Conservation (phyloP, 2,888 invertebrate genomes). For the Ditula angustiorana region DNA sequence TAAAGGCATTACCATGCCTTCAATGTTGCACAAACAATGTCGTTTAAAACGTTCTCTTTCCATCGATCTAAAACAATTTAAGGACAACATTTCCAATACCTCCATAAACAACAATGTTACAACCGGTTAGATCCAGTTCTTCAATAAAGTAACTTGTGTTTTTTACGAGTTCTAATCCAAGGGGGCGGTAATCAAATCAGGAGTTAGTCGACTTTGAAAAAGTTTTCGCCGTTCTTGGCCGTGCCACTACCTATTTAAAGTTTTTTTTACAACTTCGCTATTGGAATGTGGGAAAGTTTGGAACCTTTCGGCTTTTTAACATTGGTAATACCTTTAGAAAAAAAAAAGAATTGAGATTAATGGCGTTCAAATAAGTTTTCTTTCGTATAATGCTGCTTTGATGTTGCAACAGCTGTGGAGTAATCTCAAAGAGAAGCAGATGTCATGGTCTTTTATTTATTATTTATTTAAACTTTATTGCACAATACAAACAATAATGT, state of each 20-base stretch:
- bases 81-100: neutral
- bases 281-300: neutral
- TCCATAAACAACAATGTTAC: neutral
- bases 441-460: too few species aligned
- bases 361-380: too few species aligned
- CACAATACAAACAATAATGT: too few species aligned
- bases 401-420: too few species aligned
- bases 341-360: too few species aligned
- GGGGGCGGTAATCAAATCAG: constrained; percentile 2
- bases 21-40: too few species aligned
- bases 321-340: neutral
- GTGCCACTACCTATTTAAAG: constrained; percentile 16
- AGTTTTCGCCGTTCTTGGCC: constrained; percentile 1
- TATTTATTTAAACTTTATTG: too few species aligned
- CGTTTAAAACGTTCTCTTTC: too few species aligned
- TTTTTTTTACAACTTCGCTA: constrained; percentile 20
- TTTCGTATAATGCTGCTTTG: too few species aligned
- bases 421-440: too few species aligned
- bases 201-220: constrained; percentile 22
- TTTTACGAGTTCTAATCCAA: constrained; percentile 14
- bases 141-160: neutral
- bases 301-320: neutral
- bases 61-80: too few species aligned
- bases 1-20: too few species aligned
- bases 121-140: neutral